These are phyloP conservation scores for Ptilorrhoa leucosticta DNA, from an alignment of 2,113 vertebrate genomes.

Conservation along the genomic window DNA sequence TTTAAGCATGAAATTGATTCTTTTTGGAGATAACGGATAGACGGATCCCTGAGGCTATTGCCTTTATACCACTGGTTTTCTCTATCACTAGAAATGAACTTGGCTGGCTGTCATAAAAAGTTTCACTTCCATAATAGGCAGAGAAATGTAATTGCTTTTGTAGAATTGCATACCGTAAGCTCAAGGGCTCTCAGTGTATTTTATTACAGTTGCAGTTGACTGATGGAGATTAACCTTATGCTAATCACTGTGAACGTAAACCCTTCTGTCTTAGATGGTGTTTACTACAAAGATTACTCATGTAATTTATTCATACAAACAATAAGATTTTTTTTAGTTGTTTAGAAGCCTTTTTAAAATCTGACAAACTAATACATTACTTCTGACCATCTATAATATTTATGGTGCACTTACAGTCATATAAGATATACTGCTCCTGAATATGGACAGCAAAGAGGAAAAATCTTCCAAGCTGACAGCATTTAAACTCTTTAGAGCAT, in stretches of 20 bases:
- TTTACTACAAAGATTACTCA: background rate
- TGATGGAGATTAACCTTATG: background rate
- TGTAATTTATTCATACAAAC: background rate
- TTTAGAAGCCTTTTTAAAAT: background rate
- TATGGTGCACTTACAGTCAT: background rate
- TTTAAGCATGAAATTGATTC: background rate
- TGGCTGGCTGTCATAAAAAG: background rate
- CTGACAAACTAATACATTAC: background rate
- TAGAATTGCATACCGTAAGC: background rate
- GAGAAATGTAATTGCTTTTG: slow-evolving; percentile 39
- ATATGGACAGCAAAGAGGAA: background rate
- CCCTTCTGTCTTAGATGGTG: background rate
- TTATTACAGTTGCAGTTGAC: background rate
- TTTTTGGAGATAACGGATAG: background rate
- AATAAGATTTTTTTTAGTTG: background rate
- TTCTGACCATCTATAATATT: background rate
- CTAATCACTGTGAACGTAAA: background rate
- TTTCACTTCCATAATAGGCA: background rate
- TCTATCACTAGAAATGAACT: background rate
- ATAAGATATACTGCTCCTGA: background rate
- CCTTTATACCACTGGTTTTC: background rate
- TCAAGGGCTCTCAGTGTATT: background rate
- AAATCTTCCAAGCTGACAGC: background rate
- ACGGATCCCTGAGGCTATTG: background rate
- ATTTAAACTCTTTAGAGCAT: background rate